Base-by-base conservation (phyloP, 2,797 vertebrate genomes). In the Chaetodon trifasciatus region DNA sequence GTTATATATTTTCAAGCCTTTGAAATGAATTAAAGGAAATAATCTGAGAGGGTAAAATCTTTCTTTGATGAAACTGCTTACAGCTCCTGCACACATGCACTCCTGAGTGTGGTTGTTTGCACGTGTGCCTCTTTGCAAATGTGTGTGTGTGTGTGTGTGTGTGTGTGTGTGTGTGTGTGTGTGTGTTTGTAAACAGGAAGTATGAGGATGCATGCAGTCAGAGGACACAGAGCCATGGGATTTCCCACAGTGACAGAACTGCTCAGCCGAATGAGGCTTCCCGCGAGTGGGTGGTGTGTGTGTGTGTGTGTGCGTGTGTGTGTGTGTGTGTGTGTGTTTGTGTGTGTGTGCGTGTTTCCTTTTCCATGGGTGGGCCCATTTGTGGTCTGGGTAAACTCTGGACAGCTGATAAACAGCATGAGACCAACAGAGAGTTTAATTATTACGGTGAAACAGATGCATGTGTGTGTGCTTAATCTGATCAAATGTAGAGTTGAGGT, bases 101-200 rank as follows among this genome's bases (percentile, higher is more conserved):
- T 53, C 37, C 61, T 32, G 67, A 68, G 75, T 63, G 78, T 39
- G 65, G 35, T 21, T 1, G 6, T 70, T 15, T 21, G 40, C 4
- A 3, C 71, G 69, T 67, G 70, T 44, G 72, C n/a, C 44, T 69
- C 13, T 78, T 23, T 79, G 64, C 24, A 21, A 3, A 8, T 40
- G 66, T 64, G 70, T 58, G 68, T 77, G 84, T 71, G 78, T 89
- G 80, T 89, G 83, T 93, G 28, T 32, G 28, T 32, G 15, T 58
- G 56, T 37, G 32, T 52, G 65, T 74, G 64, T 74, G 44, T 66
- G 81, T 68, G 42, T 84, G 58, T 40, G 66, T 64, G 70, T 58
- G 68, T 77, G 84, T 71, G 78, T 89, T 81, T 89, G 83, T 93
- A 93, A 94, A 94, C 94, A 94, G 94, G 94, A 94, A 94, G 88